Base-by-base conservation (phyloP, 2,113 vertebrate genomes). In the Corythornis cristatus region DNA sequence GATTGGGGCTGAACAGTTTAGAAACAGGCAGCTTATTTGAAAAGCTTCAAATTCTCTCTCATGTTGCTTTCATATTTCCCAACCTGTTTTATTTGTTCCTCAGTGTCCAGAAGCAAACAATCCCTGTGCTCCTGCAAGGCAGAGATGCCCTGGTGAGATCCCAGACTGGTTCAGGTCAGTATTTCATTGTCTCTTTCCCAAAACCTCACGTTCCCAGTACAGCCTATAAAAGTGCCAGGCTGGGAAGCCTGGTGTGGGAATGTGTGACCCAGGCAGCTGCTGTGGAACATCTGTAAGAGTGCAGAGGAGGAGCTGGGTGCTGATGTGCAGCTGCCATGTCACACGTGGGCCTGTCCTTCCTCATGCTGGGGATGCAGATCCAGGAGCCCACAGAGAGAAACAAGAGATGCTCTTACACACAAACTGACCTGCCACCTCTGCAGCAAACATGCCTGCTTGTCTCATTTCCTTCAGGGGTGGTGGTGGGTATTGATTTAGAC, bases 91-190 rank as follows among this genome's bases (percentile, higher is more conserved):
- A 21, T 91, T 50, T 79, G 70, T 18, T 62, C 23, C 6, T 1
- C 71, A 99, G 99, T 31, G 98, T 99, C 64, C 99, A 99, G 98
- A 98, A 98, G 81, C 95, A 98, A 93, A 98, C 98, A 0, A 98
- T 99, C 74, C 99, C 99, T 2, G 97, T 91, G 19, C 97, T 99
- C 6, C 96, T 99, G 83, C 97, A 97, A 15, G 99, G 99, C 66
- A 98, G 90, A 94, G 99, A 99, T 70, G 98, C 98, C 7, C 97
- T 99, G 5, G 98, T 99, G 57, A 98, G 98, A 26, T 99, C 99
- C 45, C 99, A 99, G 96, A 99, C 99, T 0, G 99, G 99, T 35
- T 99, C 99, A 97, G 99, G 99, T 99, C 86, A 95, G 98, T 93
- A 4, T 8, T 60, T 53, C 19, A 9, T 62, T 90, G 4, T 18